Evolutionary conservation across 2,888 invertebrate species (phyloP).

Genomic region (Sarcophaga subvicina): DNA sequence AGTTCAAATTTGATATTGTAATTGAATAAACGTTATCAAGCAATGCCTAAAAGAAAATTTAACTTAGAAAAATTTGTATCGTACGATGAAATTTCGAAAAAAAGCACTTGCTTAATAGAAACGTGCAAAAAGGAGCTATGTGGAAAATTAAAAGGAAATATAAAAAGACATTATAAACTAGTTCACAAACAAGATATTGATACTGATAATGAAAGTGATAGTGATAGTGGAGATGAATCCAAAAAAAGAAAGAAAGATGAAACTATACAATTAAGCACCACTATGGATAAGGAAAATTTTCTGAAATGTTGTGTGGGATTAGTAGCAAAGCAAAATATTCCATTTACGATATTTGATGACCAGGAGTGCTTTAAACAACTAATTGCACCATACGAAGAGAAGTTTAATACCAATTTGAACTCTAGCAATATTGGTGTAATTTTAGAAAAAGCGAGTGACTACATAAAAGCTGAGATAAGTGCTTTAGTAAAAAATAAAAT

Average conservation of each 20-base stretch:
- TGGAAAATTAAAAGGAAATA: no score
- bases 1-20: no score
- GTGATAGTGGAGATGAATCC: no score
- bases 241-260: not conserved
- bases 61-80: no score
- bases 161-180: no score
- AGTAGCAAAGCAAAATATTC: not conserved
- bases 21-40: no score
- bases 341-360: not conserved
- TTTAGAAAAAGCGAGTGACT: not conserved
- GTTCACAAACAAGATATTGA: no score
- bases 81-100: no score
- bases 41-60: no score
- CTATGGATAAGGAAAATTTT: not conserved
- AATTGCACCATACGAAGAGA: not conserved
- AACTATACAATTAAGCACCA: not conserved
- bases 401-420: not conserved
- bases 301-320: not conserved
- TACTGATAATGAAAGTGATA: no score
- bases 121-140: no score
- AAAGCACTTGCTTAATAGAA: no score
- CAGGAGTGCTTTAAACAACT: not conserved
- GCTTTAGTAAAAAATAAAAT: not conserved
- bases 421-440: not conserved
- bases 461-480: not conserved